phyloP scores from a whole-genome alignment of 2,113 vertebrate genomes.

The Oostethus manadensis region DNA sequence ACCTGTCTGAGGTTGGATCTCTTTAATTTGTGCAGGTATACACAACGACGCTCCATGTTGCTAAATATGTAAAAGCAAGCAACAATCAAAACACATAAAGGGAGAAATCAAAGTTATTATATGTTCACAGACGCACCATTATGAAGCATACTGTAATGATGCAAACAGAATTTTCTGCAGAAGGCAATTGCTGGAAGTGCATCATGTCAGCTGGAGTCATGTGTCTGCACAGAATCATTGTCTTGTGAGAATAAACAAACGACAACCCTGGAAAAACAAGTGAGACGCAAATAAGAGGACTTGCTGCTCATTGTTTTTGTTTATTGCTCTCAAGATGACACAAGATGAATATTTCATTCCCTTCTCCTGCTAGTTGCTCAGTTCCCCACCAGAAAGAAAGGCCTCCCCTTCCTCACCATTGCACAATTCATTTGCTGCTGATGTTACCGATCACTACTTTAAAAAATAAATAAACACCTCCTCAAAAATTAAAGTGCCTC shows the following conservation, averaged over 20 bases:
- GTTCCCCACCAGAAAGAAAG: neutral
- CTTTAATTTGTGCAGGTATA: too few relatives aligned
- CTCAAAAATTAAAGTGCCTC: slow-evolving; percentile 7
- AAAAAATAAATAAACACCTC: neutral
- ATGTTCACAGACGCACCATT: slow-evolving; percentile 2
- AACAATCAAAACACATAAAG: too few relatives aligned
- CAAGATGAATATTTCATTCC: slow-evolving; percentile 23
- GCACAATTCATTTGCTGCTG: slow-evolving; percentile 1
- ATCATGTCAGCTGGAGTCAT: neutral
- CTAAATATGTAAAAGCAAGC: too few relatives aligned
- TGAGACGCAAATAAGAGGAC: slow-evolving; percentile 9
- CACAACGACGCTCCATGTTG: too few relatives aligned
- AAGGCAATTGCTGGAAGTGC: neutral
- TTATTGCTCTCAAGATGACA: slow-evolving; percentile 22
- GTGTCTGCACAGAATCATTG: slow-evolving; percentile 13
- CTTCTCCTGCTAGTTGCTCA: slow-evolving; percentile 6
- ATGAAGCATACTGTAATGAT: slow-evolving; percentile 3
- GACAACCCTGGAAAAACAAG: slow-evolving; percentile 18
- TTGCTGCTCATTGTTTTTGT: slow-evolving; percentile 12
- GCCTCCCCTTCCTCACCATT: neutral
- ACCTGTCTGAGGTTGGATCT: too few relatives aligned
- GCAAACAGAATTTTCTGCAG: slow-evolving; percentile 1
- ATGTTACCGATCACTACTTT: slow-evolving; percentile 16
- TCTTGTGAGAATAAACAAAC: slow-evolving; percentile 21
- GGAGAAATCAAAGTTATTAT: neutral